phyloP scores from a whole-genome alignment of 2,113 vertebrate genomes.

The Scolopax mira region DNA sequence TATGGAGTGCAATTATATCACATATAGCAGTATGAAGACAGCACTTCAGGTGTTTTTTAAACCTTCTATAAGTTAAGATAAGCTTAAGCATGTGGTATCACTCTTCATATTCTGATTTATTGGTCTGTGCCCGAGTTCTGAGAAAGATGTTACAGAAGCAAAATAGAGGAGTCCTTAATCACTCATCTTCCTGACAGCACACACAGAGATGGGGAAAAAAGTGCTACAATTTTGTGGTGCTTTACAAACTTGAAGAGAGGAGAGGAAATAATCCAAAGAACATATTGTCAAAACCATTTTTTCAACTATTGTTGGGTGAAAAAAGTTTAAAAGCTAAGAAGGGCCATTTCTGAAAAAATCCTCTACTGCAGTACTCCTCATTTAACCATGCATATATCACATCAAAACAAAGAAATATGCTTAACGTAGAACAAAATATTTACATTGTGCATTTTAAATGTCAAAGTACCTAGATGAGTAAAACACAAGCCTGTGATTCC shows the following conservation, averaged over 20 bases:
- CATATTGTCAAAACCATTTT: not conserved
- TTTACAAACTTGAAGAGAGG: not conserved
- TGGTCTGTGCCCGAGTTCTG: not conserved
- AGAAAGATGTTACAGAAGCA: not conserved
- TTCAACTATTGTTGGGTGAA: not conserved
- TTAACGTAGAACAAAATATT: not conserved
- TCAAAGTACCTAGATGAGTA: not conserved
- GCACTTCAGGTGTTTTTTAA: not conserved
- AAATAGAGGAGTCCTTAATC: not conserved
- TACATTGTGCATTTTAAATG: not conserved
- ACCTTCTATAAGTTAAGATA: not conserved
- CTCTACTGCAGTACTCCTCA: not conserved
- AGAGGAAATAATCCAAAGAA: not conserved
- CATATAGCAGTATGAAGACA: not conserved
- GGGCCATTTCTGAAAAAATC: not conserved
- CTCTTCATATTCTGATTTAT: not conserved
- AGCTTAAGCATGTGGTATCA: not conserved
- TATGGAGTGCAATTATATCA: not conserved
- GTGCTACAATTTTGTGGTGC: not conserved
- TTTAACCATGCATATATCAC: not conserved
- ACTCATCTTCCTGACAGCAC: not conserved
- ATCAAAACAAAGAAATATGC: not conserved
- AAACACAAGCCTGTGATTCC: not conserved
- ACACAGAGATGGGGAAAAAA: not conserved
- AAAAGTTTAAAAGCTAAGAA: not conserved